phyloP scores from a whole-genome alignment of 2,888 invertebrate genomes.

The Catotricha subobsoleta region DNA sequence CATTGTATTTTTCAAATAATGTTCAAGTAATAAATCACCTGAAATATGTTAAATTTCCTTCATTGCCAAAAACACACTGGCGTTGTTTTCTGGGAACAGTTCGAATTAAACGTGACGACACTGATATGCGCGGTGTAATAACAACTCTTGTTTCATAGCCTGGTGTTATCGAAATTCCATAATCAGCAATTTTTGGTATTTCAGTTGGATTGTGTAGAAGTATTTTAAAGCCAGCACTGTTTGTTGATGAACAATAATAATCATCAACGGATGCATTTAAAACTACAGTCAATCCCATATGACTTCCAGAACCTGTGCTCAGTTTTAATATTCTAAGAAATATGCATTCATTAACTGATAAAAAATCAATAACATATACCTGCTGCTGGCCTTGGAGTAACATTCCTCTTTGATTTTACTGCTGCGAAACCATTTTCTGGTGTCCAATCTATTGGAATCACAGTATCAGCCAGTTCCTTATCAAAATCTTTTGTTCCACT shows the following conservation, averaged over 20 bases:
- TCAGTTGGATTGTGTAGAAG: slow-evolving; percentile 65
- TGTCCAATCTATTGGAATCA: slow-evolving; percentile 46
- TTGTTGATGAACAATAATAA: slow-evolving; percentile 66
- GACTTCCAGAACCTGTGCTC: slow-evolving; percentile 53
- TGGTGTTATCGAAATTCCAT: slow-evolving; percentile 42
- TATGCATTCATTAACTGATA: neutral
- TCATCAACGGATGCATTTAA: slow-evolving; percentile 52
- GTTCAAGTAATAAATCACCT: neutral
- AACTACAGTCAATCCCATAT: slow-evolving; percentile 51
- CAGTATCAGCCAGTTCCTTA: slow-evolving; percentile 10
- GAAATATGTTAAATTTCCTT: neutral
- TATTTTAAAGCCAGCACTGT: slow-evolving; percentile 34
- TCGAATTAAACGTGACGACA: slow-evolving; percentile 37
- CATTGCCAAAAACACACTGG: neutral
- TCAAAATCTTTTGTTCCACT: slow-evolving; percentile 8
- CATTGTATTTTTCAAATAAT: no score
- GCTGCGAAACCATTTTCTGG: slow-evolving; percentile 52
- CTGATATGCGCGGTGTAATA: slow-evolving; percentile 46
- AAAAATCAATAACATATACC: neutral
- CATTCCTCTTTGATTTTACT: slow-evolving; percentile 29
- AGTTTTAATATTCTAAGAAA: no score
- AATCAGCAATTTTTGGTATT: slow-evolving; percentile 59
- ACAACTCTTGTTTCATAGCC: slow-evolving; percentile 53
- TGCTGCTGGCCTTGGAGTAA: slow-evolving; percentile 29
- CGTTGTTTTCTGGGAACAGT: slow-evolving; percentile 29